Conservation (phyloP, 2,888 invertebrate genomes). For the Branchellion lobata region DNA sequence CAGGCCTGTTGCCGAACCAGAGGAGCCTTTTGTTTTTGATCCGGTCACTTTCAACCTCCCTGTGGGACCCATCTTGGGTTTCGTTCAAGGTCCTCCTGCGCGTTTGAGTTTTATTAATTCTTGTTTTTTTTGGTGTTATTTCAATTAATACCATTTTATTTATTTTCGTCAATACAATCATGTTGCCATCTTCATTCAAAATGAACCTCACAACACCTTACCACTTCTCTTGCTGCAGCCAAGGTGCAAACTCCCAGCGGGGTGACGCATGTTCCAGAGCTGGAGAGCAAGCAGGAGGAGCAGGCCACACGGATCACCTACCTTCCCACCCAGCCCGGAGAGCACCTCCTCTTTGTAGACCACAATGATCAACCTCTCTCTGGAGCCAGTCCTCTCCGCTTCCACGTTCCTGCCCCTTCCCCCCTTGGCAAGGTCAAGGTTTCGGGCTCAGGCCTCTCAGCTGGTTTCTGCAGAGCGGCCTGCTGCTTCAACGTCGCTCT, state of each 20-base stretch:
- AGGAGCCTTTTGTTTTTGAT: not conserved
- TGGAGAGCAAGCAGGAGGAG: conserved; percentile 30
- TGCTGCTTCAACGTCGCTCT: conserved; percentile 3
- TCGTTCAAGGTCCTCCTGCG: conserved; percentile 42
- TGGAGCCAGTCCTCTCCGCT: conserved; percentile 31
- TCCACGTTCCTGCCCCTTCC: conserved; percentile 21
- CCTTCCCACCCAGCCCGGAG: conserved; percentile 25
- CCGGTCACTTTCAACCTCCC: conserved; percentile 37
- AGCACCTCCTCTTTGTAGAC: conserved; percentile 21
- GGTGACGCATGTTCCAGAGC: conserved; percentile 2
- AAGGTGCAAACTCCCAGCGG: conserved; percentile 41
- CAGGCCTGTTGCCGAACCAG: not conserved
- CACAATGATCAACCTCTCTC: conserved; percentile 35
- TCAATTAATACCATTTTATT: too few species aligned
- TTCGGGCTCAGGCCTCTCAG: conserved; percentile 17
- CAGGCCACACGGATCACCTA: conserved; percentile 29
- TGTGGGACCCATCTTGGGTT: conserved; percentile 42
- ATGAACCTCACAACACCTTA: too few species aligned
- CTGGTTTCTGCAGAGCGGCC: conserved; percentile 19
- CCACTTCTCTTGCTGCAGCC: too few species aligned
- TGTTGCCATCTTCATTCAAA: too few species aligned
- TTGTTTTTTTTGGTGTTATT: not conserved
- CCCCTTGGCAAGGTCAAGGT: conserved; percentile 2
- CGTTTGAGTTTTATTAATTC: not conserved
- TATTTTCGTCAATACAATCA: too few species aligned